Evolutionary conservation across 2,797 vertebrate genomes (phyloP), one percentile per base, ranked within the genome.

Genomic region (Semotilus atromaculatus): DNA sequence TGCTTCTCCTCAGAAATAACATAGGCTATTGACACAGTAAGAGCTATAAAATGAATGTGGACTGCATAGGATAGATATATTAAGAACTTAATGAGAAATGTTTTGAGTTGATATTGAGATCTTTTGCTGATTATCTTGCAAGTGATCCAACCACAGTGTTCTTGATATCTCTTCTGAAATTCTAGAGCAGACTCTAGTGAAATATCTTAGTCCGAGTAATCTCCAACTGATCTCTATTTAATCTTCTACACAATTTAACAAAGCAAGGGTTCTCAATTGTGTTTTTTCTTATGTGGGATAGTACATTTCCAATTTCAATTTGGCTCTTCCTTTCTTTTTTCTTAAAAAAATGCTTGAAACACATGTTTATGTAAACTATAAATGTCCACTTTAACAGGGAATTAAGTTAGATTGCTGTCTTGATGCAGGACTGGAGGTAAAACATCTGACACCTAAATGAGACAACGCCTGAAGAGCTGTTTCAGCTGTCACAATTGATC

Each of bases 361-460:
- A 38, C 1, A 7, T 5, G 60, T 83, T 67, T 53, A 45, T 14
- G 4, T 16, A 53, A 51, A 21, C 34, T 72, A 21, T 23, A 77
- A 78, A 58, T 31, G 21, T 3, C 82, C 21, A 43, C 19, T 84
- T 84, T 68, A 70, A 76, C 51, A 43, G 11, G n/a, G 19, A 67
- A 53, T 75, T 66, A 83, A 43, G 62, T 77, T 60, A 45, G 64
- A 77, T 77, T 55, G n/a, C 62, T 55, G 26, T 60, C 51, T 70
- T 84, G 29, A 78, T 76, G 53, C 34, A 16, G 14, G 34, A 74
- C 48, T 45, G 60, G 64, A 81, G 53, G 38, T 68, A 40, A 81
- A 82, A 29, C 10, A 48, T 80, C 77, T 81, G 86, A 77, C 73
- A 80, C 74, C 68, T 82, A 86, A 86, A 84, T 40, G 40, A 84